Conservation (phyloP, 30 jellyfish, hydroid and myxozoan species). For the Aurelia sp. region DNA sequence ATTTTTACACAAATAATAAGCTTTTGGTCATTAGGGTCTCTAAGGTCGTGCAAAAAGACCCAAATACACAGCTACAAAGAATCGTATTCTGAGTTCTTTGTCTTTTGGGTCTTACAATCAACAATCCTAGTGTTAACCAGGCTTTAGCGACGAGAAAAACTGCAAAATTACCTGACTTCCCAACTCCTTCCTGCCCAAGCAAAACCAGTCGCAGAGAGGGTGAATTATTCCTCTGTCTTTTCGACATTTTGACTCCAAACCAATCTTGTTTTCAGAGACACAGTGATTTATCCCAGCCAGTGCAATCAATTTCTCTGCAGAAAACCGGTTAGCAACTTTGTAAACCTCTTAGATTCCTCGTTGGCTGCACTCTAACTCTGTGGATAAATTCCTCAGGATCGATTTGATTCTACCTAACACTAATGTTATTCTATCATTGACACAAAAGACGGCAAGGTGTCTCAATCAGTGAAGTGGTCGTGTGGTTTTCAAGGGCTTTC, state of each 20-base stretch:
- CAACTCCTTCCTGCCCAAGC: conserved; percentile 89
- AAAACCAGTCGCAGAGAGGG: conserved; percentile 67
- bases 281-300: not conserved
- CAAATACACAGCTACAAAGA: no score
- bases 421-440: conserved; percentile 5
- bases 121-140: no score
- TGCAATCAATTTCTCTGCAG: not conserved
- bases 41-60: no score
- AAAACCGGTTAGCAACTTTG: not conserved
- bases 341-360: not conserved
- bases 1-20: no score
- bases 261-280: not conserved
- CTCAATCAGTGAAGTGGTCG: conserved; percentile 30
- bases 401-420: not conserved
- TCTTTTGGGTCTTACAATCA: no score
- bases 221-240: conserved; percentile 73
- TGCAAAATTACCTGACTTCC: conserved; percentile 69
- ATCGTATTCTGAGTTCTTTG: no score
- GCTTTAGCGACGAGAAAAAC: no score
- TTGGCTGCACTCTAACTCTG: not conserved
- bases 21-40: no score
- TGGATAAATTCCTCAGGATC: not conserved
- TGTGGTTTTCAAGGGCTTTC: conserved; percentile 29
- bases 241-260: conserved; percentile 46
- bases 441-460: conserved; percentile 22